These are phyloP conservation scores for Drosophila monieri DNA, from an alignment of 2,888 invertebrate species.

Conservation along the genomic window DNA sequence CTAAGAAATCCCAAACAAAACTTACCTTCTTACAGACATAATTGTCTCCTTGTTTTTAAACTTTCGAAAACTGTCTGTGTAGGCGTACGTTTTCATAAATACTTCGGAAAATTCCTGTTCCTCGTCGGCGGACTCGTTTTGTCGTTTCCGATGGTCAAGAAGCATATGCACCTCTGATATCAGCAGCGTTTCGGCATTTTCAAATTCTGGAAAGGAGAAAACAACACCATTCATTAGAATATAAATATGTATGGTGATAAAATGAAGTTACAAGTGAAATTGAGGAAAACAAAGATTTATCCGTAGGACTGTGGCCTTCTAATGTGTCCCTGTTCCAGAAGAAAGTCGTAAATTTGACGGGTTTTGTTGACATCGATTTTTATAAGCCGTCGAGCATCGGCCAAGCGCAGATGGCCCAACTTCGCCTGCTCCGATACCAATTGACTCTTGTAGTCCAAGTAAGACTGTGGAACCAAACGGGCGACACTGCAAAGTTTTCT, in stretches of 20 bases:
- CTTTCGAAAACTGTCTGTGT: constrained; percentile 92
- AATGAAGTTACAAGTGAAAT: constrained; percentile 61
- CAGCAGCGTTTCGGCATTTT: constrained; percentile 97
- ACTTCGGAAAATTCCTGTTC: constrained; percentile 99
- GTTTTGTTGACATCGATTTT: constrained; percentile 98
- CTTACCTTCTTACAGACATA: constrained; percentile 95
- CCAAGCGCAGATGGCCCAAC: constrained; percentile 89
- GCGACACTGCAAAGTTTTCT: constrained; percentile 90
- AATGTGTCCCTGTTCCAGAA: constrained; percentile 89
- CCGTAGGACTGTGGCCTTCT: constrained; percentile 58
- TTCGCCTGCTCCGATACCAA: constrained; percentile 91
- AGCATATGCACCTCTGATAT: constrained; percentile 98
- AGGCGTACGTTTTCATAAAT: constrained; percentile 95
- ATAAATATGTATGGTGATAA: not conserved
- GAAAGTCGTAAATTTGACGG: constrained; percentile 92
- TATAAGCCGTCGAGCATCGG: constrained; percentile 92
- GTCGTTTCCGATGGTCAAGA: constrained; percentile 97
- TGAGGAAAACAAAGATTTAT: constrained; percentile 15
- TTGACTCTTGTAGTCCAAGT: constrained; percentile 90
- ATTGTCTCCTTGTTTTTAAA: constrained; percentile 99
- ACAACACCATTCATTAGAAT: not conserved
- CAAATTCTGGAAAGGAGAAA: constrained; percentile 86
- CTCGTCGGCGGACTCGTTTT: constrained; percentile 99
- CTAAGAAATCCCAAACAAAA: not conserved
- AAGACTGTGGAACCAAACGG: constrained; percentile 91